Conservation (phyloP, 2,797 vertebrate genomes). For the Ctenopoma multispine region DNA sequence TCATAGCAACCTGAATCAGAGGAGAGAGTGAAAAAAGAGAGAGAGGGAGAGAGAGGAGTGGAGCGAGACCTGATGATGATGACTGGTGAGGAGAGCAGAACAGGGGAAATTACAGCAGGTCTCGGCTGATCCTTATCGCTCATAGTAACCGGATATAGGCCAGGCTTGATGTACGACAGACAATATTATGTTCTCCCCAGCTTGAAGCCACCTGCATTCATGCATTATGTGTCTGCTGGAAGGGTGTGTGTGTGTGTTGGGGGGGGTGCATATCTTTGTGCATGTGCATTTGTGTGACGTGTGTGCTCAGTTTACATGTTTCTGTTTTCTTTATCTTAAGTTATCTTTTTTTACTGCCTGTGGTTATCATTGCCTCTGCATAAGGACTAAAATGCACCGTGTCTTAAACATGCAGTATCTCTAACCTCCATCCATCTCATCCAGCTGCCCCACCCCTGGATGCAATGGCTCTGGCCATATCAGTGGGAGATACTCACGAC, state of each 20-base stretch:
- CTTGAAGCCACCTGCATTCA: constrained; percentile 72
- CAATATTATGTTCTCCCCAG: constrained; percentile 64
- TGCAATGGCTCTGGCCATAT: constrained; percentile 96
- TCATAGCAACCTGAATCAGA: constrained; percentile 70
- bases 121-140: constrained; percentile 75
- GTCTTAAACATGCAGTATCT: constrained; percentile 68
- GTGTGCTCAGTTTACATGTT: constrained; percentile 56
- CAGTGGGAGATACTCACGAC: constrained; percentile 96
- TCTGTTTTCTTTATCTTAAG: constrained; percentile 48
- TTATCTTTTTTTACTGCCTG: constrained; percentile 42
- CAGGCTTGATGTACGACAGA: constrained; percentile 76
- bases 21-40: constrained; percentile 15
- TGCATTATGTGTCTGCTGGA: constrained; percentile 53
- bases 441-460: constrained; percentile 97
- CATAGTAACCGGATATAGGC: constrained; percentile 76
- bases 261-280: constrained; percentile 35
- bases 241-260: background rate
- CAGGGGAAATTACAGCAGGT: constrained; percentile 78
- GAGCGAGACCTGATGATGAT: constrained; percentile 34
- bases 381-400: constrained; percentile 62
- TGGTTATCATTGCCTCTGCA: constrained; percentile 62
- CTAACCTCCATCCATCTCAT: constrained; percentile 81
- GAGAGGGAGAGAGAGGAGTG: background rate
- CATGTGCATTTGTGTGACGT: constrained; percentile 58
- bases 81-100: constrained; percentile 61